Conservation (phyloP, 2,113 vertebrate species). For the Dolichallabes microphthalmus region DNA sequence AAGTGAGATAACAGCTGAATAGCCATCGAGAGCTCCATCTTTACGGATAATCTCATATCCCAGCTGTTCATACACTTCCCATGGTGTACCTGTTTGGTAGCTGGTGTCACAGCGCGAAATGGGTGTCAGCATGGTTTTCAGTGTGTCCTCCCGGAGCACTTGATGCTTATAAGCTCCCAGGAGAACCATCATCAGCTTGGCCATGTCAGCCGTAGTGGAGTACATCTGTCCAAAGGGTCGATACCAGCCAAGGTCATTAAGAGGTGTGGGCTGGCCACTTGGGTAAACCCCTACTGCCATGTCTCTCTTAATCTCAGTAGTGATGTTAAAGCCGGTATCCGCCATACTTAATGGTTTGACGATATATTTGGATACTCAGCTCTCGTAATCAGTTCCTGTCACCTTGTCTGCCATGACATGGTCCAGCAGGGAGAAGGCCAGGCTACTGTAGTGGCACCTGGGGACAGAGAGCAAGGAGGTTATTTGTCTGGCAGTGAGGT, state of each 20-base stretch:
- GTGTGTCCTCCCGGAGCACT: conserved; percentile 75
- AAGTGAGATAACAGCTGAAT: conserved; percentile 83
- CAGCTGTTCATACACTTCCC: conserved; percentile 83
- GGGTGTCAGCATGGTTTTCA: conserved; percentile 83
- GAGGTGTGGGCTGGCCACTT: conserved; percentile 74
- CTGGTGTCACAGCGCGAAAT: conserved; percentile 76
- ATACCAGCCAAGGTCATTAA: conserved; percentile 91
- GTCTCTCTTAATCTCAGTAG: conserved; percentile 63
- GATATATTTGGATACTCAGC: conserved; percentile 81
- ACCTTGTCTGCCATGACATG: conserved; percentile 78
- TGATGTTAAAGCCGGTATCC: conserved; percentile 84
- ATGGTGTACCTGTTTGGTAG: conserved; percentile 86
- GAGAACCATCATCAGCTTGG: conserved; percentile 82
- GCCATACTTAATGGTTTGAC: conserved; percentile 82
- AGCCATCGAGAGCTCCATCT: conserved; percentile 88
- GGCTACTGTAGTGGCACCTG: conserved; percentile 92
- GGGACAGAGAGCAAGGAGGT: conserved; percentile 32
- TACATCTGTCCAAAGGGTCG: conserved; percentile 91
- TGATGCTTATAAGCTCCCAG: conserved; percentile 70
- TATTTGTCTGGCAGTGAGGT: not conserved
- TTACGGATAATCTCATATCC: conserved; percentile 85
- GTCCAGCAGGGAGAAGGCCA: conserved; percentile 88
- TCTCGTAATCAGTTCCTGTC: conserved; percentile 77
- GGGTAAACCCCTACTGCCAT: conserved; percentile 85
- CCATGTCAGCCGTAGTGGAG: conserved; percentile 85